Base-by-base conservation (phyloP, 2,113 vertebrate species). In the Atlantisia rogersi region DNA sequence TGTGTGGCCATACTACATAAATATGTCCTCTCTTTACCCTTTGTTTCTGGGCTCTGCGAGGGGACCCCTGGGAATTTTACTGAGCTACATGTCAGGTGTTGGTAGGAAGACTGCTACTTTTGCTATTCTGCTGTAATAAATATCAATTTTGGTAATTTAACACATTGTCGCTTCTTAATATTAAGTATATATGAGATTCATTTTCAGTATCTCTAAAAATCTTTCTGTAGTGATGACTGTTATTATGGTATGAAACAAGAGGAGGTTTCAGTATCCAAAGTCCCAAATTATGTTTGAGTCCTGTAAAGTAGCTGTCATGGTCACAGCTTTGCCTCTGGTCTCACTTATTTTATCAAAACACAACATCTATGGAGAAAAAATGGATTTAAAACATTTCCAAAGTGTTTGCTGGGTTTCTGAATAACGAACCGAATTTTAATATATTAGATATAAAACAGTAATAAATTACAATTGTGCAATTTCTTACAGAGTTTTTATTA, bases 401-500 rank as follows among this genome's bases (percentile, higher is more conserved):
- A 87, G 22, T 84, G 56, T 77, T 77, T 81, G 17, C 52, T 89
- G 25, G 16, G 42, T 88, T 92, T 96, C 80, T 76, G 92, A 94
- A 79, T 68, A 92, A 86, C 73, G 53, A 96, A 42, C 17, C 68
- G 42, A 91, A 91, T 55, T 93, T 97, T 82, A 95, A 95, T 93
- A 81, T 75, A 95, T 92, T 82, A 62, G 95, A 96, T 97, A 92
- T 86, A 97, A 96, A 97, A 93, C 86, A 94, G 86, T 94, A 95
- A 96, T 96, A 97, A 97, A 97, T 90, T 96, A 92, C 92, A 95
- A 92, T 90, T 75, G 58, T 90, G 92, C 91, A 67, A 55, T 96
- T 95, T 97, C 95, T 95, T 97, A 97, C 92, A 91, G 95, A 86
- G 94, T 88, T 97, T 98, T 98, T 98, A 97, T 97, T 97, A 96